A percentile compares a stretch with the other conserved stretches of the same genome.
phyloP scores from a whole-genome alignment of 2,888 invertebrate species.

The Neoitamus cyanurus region DNA sequence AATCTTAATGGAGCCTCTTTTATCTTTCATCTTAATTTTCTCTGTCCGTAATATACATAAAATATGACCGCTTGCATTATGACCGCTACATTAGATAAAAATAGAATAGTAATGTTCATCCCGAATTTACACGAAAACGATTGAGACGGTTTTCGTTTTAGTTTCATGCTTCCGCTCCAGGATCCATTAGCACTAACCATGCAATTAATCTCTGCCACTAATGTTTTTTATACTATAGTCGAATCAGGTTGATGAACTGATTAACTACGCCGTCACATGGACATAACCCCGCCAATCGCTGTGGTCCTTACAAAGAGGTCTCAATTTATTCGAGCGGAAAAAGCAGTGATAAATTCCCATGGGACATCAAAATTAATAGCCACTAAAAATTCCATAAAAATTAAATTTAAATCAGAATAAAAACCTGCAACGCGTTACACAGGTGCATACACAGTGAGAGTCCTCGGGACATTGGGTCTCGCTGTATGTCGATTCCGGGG shows the following conservation, averaged over 20 bases:
- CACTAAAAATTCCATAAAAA: conserved; percentile 5
- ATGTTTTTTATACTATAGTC: too few species aligned
- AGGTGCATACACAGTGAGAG: background rate
- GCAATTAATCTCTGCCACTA: too few species aligned
- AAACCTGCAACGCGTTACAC: background rate
- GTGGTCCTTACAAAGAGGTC: background rate
- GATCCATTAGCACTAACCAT: too few species aligned
- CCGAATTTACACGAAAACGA: too few species aligned
- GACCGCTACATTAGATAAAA: too few species aligned
- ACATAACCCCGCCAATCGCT: background rate
- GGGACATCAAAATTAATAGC: conserved; percentile 5
- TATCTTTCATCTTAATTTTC: too few species aligned
- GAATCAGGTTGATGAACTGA: background rate
- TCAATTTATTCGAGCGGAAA: conserved; percentile 5
- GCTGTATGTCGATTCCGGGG: background rate
- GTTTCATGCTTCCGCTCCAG: too few species aligned
- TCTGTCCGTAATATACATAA: too few species aligned
- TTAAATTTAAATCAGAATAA: conserved; percentile 5
- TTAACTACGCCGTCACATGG: background rate
- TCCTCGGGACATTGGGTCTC: background rate
- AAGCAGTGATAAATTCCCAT: conserved; percentile 1
- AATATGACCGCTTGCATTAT: too few species aligned
- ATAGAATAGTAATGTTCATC: too few species aligned
- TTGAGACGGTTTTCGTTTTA: too few species aligned
- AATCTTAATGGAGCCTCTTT: too few species aligned